These are phyloP conservation scores for Numenius arquata DNA, from an alignment of 2,113 vertebrate species.

Conservation along the genomic window DNA sequence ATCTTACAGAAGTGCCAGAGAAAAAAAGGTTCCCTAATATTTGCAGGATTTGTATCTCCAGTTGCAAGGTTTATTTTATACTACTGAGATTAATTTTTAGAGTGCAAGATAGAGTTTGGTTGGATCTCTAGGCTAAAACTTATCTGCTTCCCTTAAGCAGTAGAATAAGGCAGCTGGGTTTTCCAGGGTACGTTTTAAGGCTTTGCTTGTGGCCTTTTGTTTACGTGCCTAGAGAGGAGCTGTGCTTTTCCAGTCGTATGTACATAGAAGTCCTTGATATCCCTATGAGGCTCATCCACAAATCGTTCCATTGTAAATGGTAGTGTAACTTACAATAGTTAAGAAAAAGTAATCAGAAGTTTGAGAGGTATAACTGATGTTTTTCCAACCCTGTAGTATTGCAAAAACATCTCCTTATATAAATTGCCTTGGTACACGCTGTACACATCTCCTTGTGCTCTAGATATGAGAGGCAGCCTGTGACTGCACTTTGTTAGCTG, in stretches of 20 bases:
- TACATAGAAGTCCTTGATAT: neutral
- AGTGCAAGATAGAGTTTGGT: neutral
- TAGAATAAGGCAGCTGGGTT: neutral
- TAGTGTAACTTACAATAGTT: neutral
- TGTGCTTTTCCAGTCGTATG: neutral
- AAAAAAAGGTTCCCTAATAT: neutral
- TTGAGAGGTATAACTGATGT: neutral
- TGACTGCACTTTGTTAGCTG: neutral
- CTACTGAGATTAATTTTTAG: neutral
- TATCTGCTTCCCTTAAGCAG: neutral
- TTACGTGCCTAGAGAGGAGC: neutral
- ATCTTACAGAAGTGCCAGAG: neutral
- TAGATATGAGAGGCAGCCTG: neutral
- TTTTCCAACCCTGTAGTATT: neutral
- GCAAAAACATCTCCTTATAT: neutral
- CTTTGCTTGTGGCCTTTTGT: neutral
- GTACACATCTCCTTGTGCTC: neutral
- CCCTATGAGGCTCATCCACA: neutral
- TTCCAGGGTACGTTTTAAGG: neutral
- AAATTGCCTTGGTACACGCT: neutral
- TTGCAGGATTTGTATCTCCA: neutral
- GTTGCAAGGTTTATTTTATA: neutral
- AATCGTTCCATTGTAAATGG: neutral
- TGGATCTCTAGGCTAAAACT: neutral
- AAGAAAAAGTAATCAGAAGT: neutral